These are phyloP conservation scores for Podotricha telesiphe DNA, from an alignment of 2,888 invertebrate species.

Conservation along the genomic window DNA sequence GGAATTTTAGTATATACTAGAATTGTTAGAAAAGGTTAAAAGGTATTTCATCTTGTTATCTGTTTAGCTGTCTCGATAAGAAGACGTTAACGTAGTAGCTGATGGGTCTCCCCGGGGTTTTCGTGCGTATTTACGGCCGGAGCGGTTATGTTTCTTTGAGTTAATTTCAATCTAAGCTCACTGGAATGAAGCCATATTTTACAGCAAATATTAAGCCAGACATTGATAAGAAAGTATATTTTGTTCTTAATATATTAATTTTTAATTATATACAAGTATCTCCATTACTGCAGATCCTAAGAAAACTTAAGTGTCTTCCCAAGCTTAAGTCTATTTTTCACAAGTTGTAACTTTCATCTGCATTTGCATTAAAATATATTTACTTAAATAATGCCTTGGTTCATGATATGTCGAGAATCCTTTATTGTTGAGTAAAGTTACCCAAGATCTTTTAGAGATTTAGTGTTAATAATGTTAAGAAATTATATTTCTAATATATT, in stretches of 20 bases:
- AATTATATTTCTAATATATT: too few species aligned
- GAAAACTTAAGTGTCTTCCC: too few species aligned
- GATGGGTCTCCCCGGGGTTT: slow-evolving; percentile 62
- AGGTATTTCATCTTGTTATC: slow-evolving; percentile 11
- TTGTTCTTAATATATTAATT: neutral
- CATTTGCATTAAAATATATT: too few species aligned
- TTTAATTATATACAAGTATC: neutral
- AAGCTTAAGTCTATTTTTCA: too few species aligned
- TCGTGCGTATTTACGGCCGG: slow-evolving; percentile 60
- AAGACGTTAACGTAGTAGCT: slow-evolving; percentile 67
- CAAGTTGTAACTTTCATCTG: too few species aligned
- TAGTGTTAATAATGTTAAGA: too few species aligned
- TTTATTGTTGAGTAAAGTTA: too few species aligned
- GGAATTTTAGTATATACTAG: neutral
- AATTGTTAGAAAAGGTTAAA: neutral
- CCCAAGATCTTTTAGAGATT: too few species aligned
- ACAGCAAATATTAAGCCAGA: slow-evolving; percentile 47
- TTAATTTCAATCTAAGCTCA: slow-evolving; percentile 65
- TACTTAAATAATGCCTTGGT: too few species aligned
- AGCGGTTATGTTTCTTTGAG: slow-evolving; percentile 55
- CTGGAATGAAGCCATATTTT: slow-evolving; percentile 48
- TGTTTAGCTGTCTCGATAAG: slow-evolving; percentile 63
- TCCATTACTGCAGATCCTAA: neutral
- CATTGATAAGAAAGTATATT: slow-evolving; percentile 3
- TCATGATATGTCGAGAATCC: too few species aligned